Evolutionary conservation across 2,113 vertebrate species (phyloP).

Genomic region (Ciconia boyciana): DNA sequence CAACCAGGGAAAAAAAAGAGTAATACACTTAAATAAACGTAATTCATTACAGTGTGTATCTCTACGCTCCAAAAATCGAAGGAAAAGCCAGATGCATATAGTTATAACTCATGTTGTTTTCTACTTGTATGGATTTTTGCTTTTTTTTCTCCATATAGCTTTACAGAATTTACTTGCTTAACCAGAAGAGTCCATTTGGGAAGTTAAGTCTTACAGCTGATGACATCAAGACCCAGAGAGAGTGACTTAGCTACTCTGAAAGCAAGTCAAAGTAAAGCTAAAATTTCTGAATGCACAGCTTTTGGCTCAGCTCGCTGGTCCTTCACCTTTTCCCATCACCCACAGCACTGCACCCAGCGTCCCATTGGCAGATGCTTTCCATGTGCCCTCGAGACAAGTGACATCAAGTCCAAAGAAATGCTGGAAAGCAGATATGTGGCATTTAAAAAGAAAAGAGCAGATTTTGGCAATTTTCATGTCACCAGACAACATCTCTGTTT

Average conservation of each 20-base stretch:
- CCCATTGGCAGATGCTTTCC: fast-evolving
- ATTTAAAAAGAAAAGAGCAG: not conserved
- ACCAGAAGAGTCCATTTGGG: not conserved
- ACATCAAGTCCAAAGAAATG: not conserved
- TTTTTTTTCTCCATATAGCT: not conserved
- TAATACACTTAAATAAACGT: not conserved
- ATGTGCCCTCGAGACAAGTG: fast-evolving
- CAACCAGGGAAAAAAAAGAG: not conserved
- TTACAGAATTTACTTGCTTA: not conserved
- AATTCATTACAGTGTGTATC: not conserved
- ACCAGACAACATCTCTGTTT: not conserved
- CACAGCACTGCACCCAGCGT: no score
- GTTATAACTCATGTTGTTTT: not conserved
- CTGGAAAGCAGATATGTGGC: not conserved
- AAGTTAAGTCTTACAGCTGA: not conserved
- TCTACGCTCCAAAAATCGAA: not conserved
- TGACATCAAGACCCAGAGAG: not conserved
- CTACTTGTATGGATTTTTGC: not conserved
- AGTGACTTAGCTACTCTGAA: not conserved
- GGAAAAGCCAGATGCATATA: not conserved
- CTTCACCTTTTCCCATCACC: not conserved
- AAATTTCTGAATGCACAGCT: not conserved
- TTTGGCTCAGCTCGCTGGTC: not conserved
- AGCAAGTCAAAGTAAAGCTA: not conserved
- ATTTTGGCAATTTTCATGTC: not conserved